Conservation (phyloP, 2,113 vertebrate species). For the Gambusia holbrooki region DNA sequence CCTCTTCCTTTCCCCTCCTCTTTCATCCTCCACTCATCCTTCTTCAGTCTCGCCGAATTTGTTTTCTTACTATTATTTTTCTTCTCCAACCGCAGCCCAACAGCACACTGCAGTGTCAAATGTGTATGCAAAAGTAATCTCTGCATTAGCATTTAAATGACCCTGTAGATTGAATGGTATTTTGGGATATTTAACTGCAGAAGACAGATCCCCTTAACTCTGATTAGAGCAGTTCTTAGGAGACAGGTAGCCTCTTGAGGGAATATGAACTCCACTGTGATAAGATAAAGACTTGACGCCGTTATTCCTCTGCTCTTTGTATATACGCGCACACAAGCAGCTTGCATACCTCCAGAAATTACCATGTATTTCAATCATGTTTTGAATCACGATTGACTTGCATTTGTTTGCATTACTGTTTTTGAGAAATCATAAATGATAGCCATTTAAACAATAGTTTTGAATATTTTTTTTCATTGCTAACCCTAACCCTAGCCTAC, state of each 20-base stretch:
- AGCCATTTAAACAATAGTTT: neutral
- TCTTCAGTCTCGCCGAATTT: slow-evolving; percentile 27
- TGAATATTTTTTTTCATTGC: neutral
- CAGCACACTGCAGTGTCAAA: slow-evolving; percentile 51
- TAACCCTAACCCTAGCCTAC: too few relatives aligned
- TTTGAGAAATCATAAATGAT: neutral
- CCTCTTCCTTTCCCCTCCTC: slow-evolving; percentile 21
- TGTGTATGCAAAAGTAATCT: slow-evolving; percentile 59
- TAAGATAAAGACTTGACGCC: slow-evolving; percentile 71
- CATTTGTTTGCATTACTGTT: neutral
- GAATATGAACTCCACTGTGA: slow-evolving; percentile 59
- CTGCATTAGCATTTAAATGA: slow-evolving; percentile 78
- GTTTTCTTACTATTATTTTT: slow-evolving; percentile 1
- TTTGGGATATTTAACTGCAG: slow-evolving; percentile 74
- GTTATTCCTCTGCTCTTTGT: slow-evolving; percentile 42
- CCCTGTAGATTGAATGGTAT: slow-evolving; percentile 67
- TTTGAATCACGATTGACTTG: slow-evolving; percentile 1
- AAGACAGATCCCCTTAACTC: slow-evolving; percentile 67
- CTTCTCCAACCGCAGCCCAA: slow-evolving; percentile 33
- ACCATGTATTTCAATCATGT: slow-evolving; percentile 5
- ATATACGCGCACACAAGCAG: slow-evolving; percentile 7
- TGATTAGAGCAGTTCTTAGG: slow-evolving; percentile 56
- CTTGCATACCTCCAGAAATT: slow-evolving; percentile 29
- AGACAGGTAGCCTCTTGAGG: slow-evolving; percentile 68
- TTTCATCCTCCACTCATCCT: slow-evolving; percentile 27